These are phyloP conservation scores for Rhamnusium bicolor DNA, from an alignment of 2,888 invertebrate species.

Conservation along the genomic window DNA sequence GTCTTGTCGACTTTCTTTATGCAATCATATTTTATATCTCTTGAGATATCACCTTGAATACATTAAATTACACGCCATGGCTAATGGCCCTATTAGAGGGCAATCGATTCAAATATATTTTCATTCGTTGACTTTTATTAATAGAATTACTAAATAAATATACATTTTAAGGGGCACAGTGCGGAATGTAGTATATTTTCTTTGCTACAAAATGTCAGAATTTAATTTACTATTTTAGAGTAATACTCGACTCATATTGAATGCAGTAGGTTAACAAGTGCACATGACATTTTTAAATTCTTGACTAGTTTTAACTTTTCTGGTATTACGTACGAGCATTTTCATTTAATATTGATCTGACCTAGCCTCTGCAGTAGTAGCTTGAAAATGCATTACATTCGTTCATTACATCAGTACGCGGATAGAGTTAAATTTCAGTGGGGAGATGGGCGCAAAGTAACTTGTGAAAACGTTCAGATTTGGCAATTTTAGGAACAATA, in stretches of 20 bases:
- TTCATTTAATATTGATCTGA: background rate
- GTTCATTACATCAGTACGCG: background rate
- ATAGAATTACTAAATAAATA: no score
- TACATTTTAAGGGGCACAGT: no score
- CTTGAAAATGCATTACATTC: conserved; percentile 4
- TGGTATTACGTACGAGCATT: background rate
- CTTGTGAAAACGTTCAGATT: no score
- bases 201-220: background rate
- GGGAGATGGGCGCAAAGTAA: background rate
- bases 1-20: no score
- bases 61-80: no score
- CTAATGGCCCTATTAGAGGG: no score
- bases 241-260: background rate
- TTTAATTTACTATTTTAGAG: background rate
- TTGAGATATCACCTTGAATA: no score
- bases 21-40: no score
- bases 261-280: background rate
- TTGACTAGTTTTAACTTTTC: background rate
- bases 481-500: no score
- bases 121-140: no score
- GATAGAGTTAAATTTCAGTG: background rate
- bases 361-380: background rate
- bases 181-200: no score
- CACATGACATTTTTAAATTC: background rate
- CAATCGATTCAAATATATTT: no score